Evolutionary conservation across 2,113 vertebrate species (phyloP), one percentile per base, ranked within the genome.

Genomic region (Larimichthys polyactis): DNA sequence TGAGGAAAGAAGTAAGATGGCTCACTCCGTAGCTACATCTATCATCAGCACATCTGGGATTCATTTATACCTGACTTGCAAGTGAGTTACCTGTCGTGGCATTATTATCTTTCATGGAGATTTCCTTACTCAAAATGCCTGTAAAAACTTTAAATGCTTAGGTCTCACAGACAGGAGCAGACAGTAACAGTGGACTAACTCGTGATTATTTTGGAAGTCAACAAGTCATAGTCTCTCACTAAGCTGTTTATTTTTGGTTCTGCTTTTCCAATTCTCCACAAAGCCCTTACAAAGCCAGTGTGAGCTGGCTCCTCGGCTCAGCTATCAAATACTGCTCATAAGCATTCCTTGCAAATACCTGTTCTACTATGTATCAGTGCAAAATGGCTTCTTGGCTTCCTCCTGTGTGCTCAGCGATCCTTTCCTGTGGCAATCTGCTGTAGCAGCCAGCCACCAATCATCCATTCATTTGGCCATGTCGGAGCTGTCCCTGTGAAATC

Each of bases 191-290:
- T 62, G 52, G 70, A 67, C 62, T 36, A 17, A 70, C n/a, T 55
- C 19, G 19, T 49, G 54, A 80, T 75, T 73, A 49, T 71, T 75
- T 79, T 70, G n/a, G 71, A 78, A 80, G 76, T 85, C 79, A 84
- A 72, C 55, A 82, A 71, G 83, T 82, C 76, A 78, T 67, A 60
- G 68, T 76, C n/a, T 11, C 57, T 55, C 49, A 70, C 48, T 91
- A 83, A 90, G 82, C 90, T 81, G 78, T 88, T 84, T 90, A 90
- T 88, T 89, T 84, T 88, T 76, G 75, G 79, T 67, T 78, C 75
- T 84, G 79, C 75, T 75, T 89, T 80, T 89, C 64, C 76, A 73
- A 57, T 89, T 81, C 71, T 73, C 65, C 27, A 67, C 80, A 90
- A 87, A 91, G 84, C 78, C 65, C n/a, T 29, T 15, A 73, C 82